Evolutionary conservation across 2,888 invertebrate species (phyloP), one percentile per base, ranked within the genome.

Genomic region (Epinotia brunnichana): DNA sequence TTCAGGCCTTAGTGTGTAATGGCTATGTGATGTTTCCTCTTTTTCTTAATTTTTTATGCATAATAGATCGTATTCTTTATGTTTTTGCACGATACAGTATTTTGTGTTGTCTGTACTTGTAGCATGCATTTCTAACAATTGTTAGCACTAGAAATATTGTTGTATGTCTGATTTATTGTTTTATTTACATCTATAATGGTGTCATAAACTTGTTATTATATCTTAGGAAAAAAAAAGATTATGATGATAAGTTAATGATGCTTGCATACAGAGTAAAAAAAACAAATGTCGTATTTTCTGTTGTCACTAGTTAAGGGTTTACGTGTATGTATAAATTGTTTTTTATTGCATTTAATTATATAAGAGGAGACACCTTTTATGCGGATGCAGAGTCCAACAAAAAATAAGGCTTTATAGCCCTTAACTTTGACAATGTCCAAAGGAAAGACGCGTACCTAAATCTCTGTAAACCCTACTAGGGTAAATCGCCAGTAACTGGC

Each of bases 51-150:
- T n/a, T 15, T 10, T 63, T 7, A 13, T 21, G 19, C 39, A n/a
- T 29, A 5, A 21, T 62, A 5, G 17, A 21, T 29, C 13, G 41
- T 41, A 9, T 39, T 13, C n/a, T n/a, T 48, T 35, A 17, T 35
- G 9, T 2, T 59, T 64, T 39, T 64, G 70, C 70, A 70, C 24
- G 70, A 41, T 4, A 29, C 4, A 11, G 19, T 48, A 3, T 41
- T n/a, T 48, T 21, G 41, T 41, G 41, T 21, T 57, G 53, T 59
- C n/a, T 66, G 24, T 57, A 10, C 15, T 59, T 53, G 70, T 71
- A n/a, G 72, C 67, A 72, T 72, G 72, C 19, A 56, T 24, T 10
- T 41, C 44, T 62, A 54, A 54, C 61, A 39, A n/a, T 61, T 29
- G 10, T 24, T 54, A 11, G 13, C 35, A 24, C 0, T 1, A 44